Evolutionary conservation across 37 sponge, comb jelly and placozoan species (phyloP).

Genomic region (Diacarnus erythraeanus): DNA sequence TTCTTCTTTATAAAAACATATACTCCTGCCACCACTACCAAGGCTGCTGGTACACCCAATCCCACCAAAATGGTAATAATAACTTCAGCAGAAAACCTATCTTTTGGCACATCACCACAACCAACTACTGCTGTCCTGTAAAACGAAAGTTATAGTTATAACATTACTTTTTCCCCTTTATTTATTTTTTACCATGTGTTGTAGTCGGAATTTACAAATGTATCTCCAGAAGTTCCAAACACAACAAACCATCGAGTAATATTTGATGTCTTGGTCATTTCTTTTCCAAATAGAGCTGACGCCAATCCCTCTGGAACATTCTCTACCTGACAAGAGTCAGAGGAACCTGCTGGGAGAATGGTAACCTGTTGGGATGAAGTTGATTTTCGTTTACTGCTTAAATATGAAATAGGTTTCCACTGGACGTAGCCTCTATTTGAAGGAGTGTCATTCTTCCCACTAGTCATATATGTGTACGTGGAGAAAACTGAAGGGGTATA

Average conservation of each 20-base stretch:
- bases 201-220: slow-evolving; percentile 18
- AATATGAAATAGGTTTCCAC: slow-evolving; percentile 83
- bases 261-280: background rate
- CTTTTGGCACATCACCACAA: slow-evolving; percentile 38
- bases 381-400: slow-evolving; percentile 23
- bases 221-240: slow-evolving; percentile 68
- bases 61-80: slow-evolving; percentile 61
- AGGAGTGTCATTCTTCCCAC: background rate
- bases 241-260: slow-evolving; percentile 49
- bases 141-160: background rate
- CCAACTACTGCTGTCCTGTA: slow-evolving; percentile 60
- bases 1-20: slow-evolving; percentile 56
- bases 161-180: background rate
- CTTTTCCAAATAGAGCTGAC: slow-evolving; percentile 16
- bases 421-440: slow-evolving; percentile 30
- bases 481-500: slow-evolving; percentile 77
- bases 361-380: slow-evolving; percentile 61
- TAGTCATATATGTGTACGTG: slow-evolving; percentile 37
- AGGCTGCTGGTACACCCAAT: slow-evolving; percentile 51
- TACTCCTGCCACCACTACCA: slow-evolving; percentile 40
- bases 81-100: slow-evolving; percentile 39
- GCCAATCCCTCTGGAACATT: slow-evolving; percentile 48
- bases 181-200: slow-evolving; percentile 56
- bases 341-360: background rate
- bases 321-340: background rate